Evolutionary conservation across 1,140 invertebrate genomes (phyloP), one percentile per base, ranked within the genome.

Genomic region (Alviniconcha marisindica): DNA sequence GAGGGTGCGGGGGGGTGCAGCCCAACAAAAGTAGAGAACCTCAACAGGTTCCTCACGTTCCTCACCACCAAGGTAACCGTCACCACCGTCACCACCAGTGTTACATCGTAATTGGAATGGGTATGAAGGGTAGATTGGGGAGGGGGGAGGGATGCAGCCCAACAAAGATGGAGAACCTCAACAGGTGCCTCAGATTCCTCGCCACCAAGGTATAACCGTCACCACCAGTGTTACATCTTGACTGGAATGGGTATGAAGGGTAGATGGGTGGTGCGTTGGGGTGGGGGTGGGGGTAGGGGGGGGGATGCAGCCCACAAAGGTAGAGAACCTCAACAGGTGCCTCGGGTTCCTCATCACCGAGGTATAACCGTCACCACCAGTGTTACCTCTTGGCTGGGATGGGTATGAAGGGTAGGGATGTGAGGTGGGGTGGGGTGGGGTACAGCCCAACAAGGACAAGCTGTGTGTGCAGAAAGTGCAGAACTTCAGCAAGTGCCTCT

Each of bases 131-230:
- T 18, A 60, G 56, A 24, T n/a, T 14, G 56, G 0, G 28, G 56
- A 24, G 21, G 21, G 54, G 21, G 54, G 21, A n/a, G 5, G 54
- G 21, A n/a, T 60, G 54, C 96, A 98, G 88, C 98, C 98, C 82
- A 99, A 99, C 94, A 97, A 96, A 99, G 95, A 97, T 99, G 60
- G 99, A 99, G 94, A 99, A 99, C 94, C 97, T 99, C 87, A 99
- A 99, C 94, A 99, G 98, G 94, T 98, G 97, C 91, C 94, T 99
- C 87, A 97, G 97, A 86, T 99, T 99, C 94, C 95, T 99, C 73
- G 98, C 99, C 92, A 99, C 98, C 74, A 98, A 99, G 96, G 98
- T 98, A 87, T n/a, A n/a, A n/a, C n/a, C n/a, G n/a, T n/a, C n/a
- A n/a, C n/a, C n/a, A n/a, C n/a, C n/a, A n/a, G n/a, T n/a, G n/a